Evolutionary conservation across 2,888 invertebrate species (phyloP).

Genomic region (Pachydiplax longipennis): DNA sequence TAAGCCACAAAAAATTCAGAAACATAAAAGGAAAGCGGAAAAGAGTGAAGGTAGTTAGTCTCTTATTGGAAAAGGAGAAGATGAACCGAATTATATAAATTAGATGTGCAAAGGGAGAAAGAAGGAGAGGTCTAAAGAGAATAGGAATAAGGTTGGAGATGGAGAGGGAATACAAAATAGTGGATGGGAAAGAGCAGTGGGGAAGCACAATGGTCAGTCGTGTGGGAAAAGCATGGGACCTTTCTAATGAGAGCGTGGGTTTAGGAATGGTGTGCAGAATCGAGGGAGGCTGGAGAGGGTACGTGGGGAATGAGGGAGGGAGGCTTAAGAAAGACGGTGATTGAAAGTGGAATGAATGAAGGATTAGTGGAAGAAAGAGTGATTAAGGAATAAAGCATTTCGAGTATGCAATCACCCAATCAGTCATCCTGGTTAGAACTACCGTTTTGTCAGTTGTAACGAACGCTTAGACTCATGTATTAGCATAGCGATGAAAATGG

Average conservation of each 20-base stretch:
- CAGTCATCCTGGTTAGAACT: too few relatives aligned
- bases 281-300: not conserved
- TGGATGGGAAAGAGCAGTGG: not conserved
- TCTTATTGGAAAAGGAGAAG: not conserved
- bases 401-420: too few relatives aligned
- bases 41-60: not conserved
- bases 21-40: too few relatives aligned
- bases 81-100: not conserved
- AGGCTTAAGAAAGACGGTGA: not conserved
- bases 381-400: too few relatives aligned
- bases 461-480: too few relatives aligned
- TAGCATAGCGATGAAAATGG: too few relatives aligned
- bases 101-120: not conserved
- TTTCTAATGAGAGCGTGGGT: not conserved
- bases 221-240: not conserved
- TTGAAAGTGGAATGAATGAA: too few relatives aligned
- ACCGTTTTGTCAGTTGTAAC: too few relatives aligned
- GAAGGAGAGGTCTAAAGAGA: not conserved
- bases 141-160: not conserved
- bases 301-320: not conserved
- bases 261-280: not conserved
- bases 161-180: not conserved
- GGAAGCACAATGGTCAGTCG: not conserved
- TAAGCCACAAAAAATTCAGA: too few relatives aligned
- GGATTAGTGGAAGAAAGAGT: too few relatives aligned